phyloP scores from a whole-genome alignment of 2,888 invertebrate genomes.

The Gari tellinella region DNA sequence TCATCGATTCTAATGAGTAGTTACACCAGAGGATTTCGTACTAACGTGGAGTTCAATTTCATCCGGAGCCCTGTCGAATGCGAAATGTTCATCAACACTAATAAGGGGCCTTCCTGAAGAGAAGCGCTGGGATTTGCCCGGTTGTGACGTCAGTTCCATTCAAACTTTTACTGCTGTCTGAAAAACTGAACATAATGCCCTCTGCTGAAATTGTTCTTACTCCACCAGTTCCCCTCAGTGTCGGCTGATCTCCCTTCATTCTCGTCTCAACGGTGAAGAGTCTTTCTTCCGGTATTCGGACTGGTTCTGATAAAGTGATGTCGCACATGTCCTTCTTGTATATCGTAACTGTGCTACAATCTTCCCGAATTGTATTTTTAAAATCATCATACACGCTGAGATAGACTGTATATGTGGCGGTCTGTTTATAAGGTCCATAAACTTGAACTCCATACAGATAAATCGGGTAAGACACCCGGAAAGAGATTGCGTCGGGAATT shows the following conservation, averaged over 20 bases:
- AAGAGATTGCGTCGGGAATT: slow-evolving; percentile 50
- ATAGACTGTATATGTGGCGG: slow-evolving; percentile 20
- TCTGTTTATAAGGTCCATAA: slow-evolving; percentile 34
- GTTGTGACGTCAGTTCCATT: slow-evolving; percentile 53
- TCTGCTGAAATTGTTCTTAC: slow-evolving; percentile 10
- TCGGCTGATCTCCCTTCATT: slow-evolving; percentile 35
- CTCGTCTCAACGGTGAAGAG: slow-evolving; percentile 31
- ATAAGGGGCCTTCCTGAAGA: slow-evolving; percentile 44
- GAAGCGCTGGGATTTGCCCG: slow-evolving; percentile 51
- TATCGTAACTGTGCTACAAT: slow-evolving; percentile 12
- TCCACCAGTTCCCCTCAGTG: slow-evolving; percentile 38
- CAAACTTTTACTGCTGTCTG: slow-evolving; percentile 48
- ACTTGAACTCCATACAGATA: slow-evolving; percentile 42
- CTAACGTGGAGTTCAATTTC: no score
- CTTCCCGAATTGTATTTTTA: slow-evolving; percentile 12
- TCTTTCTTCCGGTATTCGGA: slow-evolving; percentile 16
- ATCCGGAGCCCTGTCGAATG: no score
- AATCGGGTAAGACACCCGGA: slow-evolving; percentile 39
- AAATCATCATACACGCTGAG: slow-evolving; percentile 30
- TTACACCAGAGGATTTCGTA: no score
- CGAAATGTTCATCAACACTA: no score
- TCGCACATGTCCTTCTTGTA: slow-evolving; percentile 34
- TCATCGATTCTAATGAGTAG: no score
- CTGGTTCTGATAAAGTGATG: slow-evolving; percentile 28
- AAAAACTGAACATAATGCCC: slow-evolving; percentile 46